Evolutionary conservation across 2,797 vertebrate species (phyloP).

Genomic region (Poecilia velifera): DNA sequence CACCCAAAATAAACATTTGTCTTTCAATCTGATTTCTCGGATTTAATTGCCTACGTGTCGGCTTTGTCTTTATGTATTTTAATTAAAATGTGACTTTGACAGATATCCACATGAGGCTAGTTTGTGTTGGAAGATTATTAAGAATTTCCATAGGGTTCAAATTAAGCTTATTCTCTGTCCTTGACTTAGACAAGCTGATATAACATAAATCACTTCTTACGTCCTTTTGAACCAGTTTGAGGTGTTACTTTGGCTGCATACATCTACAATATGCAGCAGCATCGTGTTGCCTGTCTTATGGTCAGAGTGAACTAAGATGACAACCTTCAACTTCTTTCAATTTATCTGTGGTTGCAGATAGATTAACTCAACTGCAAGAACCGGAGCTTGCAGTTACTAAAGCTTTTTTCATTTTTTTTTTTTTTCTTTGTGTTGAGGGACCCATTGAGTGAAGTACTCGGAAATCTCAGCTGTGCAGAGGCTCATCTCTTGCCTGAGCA

Average conservation of each 20-base stretch:
- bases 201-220: not conserved
- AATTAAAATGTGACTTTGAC: conserved; percentile 11
- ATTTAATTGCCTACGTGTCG: conserved; percentile 12
- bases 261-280: not conserved
- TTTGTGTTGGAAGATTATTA: not conserved
- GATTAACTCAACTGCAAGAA: not conserved
- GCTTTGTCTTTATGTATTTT: conserved; percentile 2
- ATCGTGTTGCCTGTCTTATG: not conserved
- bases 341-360: not conserved
- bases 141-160: not conserved
- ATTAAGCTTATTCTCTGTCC: not conserved
- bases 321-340: not conserved
- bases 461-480: conserved; percentile 10
- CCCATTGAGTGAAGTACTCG: conserved; percentile 4
- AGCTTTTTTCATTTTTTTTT: not conserved
- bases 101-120: not conserved
- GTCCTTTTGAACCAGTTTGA: not conserved
- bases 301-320: not conserved
- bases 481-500: conserved; percentile 12
- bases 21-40: conserved; percentile 12
- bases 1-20: not conserved
- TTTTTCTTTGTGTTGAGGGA: conserved; percentile 1
- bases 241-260: not conserved
- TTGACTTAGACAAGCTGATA: not conserved
- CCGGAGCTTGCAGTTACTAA: not conserved